A percentile compares a stretch with the other conserved stretches of the same genome.
phyloP scores from a whole-genome alignment of 2,797 vertebrate species.

The Aeoliscus strigatus region DNA sequence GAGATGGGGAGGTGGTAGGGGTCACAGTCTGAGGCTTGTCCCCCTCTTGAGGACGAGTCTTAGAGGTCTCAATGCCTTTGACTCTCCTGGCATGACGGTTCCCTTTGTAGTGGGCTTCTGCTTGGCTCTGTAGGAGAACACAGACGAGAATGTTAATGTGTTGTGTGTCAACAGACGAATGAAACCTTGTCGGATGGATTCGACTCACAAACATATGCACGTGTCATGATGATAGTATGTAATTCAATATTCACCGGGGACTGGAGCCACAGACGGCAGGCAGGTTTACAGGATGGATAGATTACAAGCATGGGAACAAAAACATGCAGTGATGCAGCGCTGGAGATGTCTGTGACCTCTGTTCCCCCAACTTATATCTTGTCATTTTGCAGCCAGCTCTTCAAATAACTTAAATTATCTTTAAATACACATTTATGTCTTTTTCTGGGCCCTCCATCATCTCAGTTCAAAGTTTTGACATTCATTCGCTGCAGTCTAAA shows the following conservation, averaged over 20 bases:
- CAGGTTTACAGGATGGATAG: conserved; percentile 31
- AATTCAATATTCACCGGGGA: conserved; percentile 44
- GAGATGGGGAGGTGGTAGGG: conserved; percentile 69
- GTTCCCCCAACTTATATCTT: not conserved
- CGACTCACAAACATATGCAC: conserved; percentile 10
- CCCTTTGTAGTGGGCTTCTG: conserved; percentile 93
- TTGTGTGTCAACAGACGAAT: conserved; percentile 18
- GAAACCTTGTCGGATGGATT: conserved; percentile 25
- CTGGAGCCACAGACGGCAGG: conserved; percentile 26
- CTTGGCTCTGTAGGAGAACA: conserved; percentile 80
- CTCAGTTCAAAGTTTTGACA: conserved; percentile 14
- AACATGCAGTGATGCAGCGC: conserved; percentile 16
- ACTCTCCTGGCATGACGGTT: conserved; percentile 90
- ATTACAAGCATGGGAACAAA: conserved; percentile 31
- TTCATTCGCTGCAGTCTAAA: conserved; percentile 11
- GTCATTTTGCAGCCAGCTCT: conserved; percentile 3
- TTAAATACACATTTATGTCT: not conserved
- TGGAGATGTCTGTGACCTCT: conserved; percentile 9
- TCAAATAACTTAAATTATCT: conserved; percentile 8
- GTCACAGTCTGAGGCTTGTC: conserved; percentile 73
- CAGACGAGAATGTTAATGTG: conserved; percentile 2
- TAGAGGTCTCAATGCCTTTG: conserved; percentile 91
- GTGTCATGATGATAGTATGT: conserved; percentile 21
- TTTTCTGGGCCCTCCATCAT: conserved; percentile 1
- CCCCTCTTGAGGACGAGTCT: conserved; percentile 82